Evolutionary conservation across 1,140 invertebrate species (phyloP), one percentile per base, ranked within the genome.

Genomic region (Drosophila ercepeae): DNA sequence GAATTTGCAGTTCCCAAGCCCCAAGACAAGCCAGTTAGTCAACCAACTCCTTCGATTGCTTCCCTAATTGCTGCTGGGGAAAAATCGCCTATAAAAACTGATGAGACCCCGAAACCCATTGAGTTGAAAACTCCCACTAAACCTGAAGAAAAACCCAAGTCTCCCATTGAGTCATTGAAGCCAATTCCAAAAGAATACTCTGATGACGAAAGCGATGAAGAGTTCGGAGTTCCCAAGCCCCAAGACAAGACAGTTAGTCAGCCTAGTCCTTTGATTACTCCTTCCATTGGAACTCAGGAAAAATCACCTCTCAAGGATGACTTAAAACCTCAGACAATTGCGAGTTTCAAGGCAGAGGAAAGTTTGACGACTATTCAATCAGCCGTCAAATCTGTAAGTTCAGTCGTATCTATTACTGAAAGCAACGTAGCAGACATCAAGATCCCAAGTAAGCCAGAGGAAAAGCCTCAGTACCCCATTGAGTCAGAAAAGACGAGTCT

Each of bases 121-220:
- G n/a, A n/a, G n/a, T n/a, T n/a, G n/a, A 16, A 29, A 41, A 13
- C 7, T 3, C 34, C 45, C 5, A 8, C 14, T 8, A 44, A 13
- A 14, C 2, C 14, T 8, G 57, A 42, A 11, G 49, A 68, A 0
- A 60, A 53, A 41, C 48, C 53, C 0, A 57, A 50, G 23, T 50
- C 9, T 9, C 16, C 25, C 4, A 19, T 58, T 46, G 53, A 58
- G n/a, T 7, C 25, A 41, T n/a, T 23, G 5, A 39, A 55, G 39
- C 8, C 45, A 48, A 41, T 11, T 14, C 14, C 13, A 0, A 29
- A 8, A 8, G 32, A 54, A 0, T 57, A 57, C 32, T 68, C 50
- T 19, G 44, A 67, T 18, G 63, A 60, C 14, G 50, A 55, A 54
- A 73, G 18, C 48, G 51, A 73, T 7, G 34, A 50, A 1, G 41